A percentile compares a stretch with the other conserved stretches of the same genome.
These are phyloP conservation scores for Lissocephala sabroskyi DNA, from an alignment of 2,888 invertebrate genomes.

Conservation along the genomic window DNA sequence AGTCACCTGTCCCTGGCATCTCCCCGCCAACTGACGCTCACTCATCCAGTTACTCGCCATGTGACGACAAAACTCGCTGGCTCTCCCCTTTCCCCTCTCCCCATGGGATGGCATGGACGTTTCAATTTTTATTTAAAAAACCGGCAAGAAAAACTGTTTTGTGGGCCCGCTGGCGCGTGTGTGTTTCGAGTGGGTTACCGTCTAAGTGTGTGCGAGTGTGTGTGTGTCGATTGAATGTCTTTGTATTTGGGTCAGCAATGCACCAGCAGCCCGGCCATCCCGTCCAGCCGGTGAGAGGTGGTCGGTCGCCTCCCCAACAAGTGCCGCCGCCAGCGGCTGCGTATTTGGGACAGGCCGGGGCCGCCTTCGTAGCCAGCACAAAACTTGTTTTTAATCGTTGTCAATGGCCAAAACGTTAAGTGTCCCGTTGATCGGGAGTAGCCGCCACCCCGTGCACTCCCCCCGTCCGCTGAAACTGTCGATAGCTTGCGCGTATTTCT, in stretches of 20 bases:
- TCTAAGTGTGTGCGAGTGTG: background rate
- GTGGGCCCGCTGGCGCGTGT: no score
- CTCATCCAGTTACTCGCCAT: no score
- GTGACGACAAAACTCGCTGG: conserved; percentile 38
- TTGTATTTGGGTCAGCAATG: conserved; percentile 58
- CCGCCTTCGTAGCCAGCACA: conserved; percentile 3
- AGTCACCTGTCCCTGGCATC: conserved; percentile 24
- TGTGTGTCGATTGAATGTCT: conserved; percentile 39
- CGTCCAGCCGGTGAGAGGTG: background rate
- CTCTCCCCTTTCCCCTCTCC: no score
- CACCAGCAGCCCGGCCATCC: conserved; percentile 14
- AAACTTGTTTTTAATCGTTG: conserved; percentile 63
- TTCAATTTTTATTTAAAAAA: conserved; percentile 24
- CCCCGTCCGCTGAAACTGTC: no score
- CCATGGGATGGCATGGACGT: no score
- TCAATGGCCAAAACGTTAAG: conserved; percentile 64
- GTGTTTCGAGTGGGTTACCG: background rate
- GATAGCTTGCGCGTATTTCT: conserved; percentile 17
- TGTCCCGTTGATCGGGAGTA: conserved; percentile 46
- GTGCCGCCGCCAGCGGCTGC: background rate
- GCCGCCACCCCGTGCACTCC: conserved; percentile 19
- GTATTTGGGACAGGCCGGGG: conserved; percentile 4
- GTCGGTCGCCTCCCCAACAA: background rate
- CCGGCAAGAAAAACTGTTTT: background rate
- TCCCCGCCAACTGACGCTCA: conserved; percentile 8